Conservation (phyloP, 2,797 vertebrate genomes). For the Microctenopoma stevenorrisi region DNA sequence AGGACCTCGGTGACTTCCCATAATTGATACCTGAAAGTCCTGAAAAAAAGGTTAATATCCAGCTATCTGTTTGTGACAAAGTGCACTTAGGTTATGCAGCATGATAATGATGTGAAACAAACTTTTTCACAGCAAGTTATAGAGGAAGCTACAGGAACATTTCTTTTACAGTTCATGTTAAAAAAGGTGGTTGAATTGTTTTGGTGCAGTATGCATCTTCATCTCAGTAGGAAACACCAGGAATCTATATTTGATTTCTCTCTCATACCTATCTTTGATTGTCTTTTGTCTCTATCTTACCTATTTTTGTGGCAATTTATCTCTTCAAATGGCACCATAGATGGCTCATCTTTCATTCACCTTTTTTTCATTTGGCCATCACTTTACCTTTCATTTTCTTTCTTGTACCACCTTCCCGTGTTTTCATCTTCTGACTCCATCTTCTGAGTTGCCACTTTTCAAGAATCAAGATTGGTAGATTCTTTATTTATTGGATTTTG, state of each 20-base stretch:
- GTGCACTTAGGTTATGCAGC: too few relatives aligned
- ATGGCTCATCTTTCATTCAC: constrained; percentile 58
- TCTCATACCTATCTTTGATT: constrained; percentile 45
- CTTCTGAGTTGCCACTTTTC: constrained; percentile 21
- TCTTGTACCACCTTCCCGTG: constrained; percentile 13
- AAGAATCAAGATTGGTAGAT: constrained; percentile 26
- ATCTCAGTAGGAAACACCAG: constrained; percentile 21
- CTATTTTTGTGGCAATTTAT: constrained; percentile 60
- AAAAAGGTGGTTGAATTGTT: not conserved
- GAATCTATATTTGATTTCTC: constrained; percentile 51
- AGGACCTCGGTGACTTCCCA: too few relatives aligned
- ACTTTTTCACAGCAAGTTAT: too few relatives aligned
- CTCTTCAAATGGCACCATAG: constrained; percentile 36
- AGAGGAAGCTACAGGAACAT: too few relatives aligned
- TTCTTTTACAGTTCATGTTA: too few relatives aligned
- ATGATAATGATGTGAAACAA: too few relatives aligned
- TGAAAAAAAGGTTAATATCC: too few relatives aligned
- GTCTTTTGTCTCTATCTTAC: constrained; percentile 57
- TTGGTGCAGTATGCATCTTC: constrained; percentile 5
- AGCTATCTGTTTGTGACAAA: too few relatives aligned
- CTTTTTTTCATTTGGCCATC: constrained; percentile 59
- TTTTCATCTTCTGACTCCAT: constrained; percentile 32
- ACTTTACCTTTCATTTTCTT: constrained; percentile 61
- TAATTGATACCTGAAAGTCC: too few relatives aligned
- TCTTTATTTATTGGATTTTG: constrained; percentile 27